Evolutionary conservation across 2,888 invertebrate genomes (phyloP).

Genomic region (Drosophila testacea): DNA sequence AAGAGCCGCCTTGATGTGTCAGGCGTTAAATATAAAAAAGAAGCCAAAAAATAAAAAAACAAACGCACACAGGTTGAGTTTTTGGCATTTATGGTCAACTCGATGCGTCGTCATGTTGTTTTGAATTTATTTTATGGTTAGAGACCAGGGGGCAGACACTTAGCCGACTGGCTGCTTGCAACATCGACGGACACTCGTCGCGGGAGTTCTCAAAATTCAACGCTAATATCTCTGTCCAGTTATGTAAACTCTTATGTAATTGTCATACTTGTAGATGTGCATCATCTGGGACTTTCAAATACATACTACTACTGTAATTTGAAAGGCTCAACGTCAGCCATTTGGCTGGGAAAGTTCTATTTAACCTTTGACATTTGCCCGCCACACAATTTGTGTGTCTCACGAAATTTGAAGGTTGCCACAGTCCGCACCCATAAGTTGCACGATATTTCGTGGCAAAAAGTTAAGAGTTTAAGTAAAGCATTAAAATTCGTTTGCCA

Average conservation of each 20-base stretch:
- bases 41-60: conserved; percentile 41
- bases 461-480: conserved; percentile 10
- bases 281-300: conserved; percentile 17
- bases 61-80: conserved; percentile 40
- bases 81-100: conserved; percentile 59
- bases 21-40: conserved; percentile 25
- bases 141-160: conserved; percentile 17
- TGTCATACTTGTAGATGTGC: conserved; percentile 19
- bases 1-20: conserved; percentile 70
- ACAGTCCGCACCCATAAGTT: conserved; percentile 51
- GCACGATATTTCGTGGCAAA: conserved; percentile 56
- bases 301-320: conserved; percentile 11
- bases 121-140: conserved; percentile 32
- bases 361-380: conserved; percentile 69
- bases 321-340: conserved; percentile 1
- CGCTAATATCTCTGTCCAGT: conserved; percentile 9
- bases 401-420: conserved; percentile 70
- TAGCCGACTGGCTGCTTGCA: conserved; percentile 1
- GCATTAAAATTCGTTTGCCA: conserved; percentile 55
- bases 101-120: conserved; percentile 37
- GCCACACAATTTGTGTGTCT: conserved; percentile 19
- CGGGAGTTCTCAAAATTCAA: conserved; percentile 13
- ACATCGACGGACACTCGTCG: conserved; percentile 8
- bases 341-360: conserved; percentile 68
- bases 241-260: conserved; percentile 42